phyloP scores from a whole-genome alignment of 2,113 vertebrate species.

The Dasyprocta punctata region DNA sequence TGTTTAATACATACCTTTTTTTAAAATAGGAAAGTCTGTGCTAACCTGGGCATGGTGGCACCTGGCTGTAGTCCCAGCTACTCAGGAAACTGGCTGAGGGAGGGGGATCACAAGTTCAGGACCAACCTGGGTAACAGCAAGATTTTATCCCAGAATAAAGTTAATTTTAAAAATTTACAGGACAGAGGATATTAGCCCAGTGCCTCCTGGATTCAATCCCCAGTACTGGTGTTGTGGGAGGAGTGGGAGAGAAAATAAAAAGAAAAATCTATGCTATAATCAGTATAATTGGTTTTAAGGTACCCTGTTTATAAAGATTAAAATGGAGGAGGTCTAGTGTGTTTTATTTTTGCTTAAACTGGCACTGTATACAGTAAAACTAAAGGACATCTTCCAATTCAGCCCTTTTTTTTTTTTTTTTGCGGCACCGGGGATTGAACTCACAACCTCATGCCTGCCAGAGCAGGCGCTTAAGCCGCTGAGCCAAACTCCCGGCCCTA shows the following conservation, averaged over 20 bases:
- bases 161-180: not conserved
- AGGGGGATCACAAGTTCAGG: not conserved
- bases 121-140: not conserved
- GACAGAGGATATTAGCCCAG: not conserved
- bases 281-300: not conserved
- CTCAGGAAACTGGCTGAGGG: not conserved
- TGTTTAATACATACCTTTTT: not conserved
- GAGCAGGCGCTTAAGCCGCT: too few species aligned
- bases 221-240: not conserved
- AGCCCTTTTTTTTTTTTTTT: too few species aligned
- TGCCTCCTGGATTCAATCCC: not conserved
- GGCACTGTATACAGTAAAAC: not conserved
- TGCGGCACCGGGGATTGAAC: too few species aligned
- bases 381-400: not conserved
- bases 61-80: not conserved
- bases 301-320: not conserved
- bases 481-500: too few species aligned
- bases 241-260: not conserved
- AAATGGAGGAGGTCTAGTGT: not conserved
- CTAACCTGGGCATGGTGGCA: not conserved
- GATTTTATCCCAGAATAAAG: not conserved
- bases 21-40: not conserved
- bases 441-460: too few species aligned
- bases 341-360: not conserved
- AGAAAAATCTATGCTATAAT: not conserved